Percentiles rank a stretch among this genome's conserved stretches.
These are phyloP conservation scores for Sitta carolinensis DNA, from an alignment of 2,797 vertebrate species.

Conservation along the genomic window DNA sequence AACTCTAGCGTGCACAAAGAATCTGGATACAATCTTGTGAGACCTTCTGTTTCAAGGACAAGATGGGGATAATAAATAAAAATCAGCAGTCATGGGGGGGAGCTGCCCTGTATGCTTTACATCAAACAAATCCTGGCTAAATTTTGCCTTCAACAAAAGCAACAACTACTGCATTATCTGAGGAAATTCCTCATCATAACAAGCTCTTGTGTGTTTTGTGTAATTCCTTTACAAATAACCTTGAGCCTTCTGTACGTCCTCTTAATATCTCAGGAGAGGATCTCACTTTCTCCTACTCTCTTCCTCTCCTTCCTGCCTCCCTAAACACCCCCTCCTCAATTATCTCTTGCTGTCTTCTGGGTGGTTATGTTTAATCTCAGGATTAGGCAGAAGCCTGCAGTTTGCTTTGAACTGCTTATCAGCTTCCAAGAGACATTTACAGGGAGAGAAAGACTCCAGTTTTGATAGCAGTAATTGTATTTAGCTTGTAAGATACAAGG, in stretches of 20 bases:
- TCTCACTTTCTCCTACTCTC: constrained; percentile 6
- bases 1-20: neutral
- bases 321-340: constrained; percentile 31
- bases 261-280: constrained; percentile 71
- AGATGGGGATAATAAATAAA: neutral
- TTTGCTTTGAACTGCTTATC: constrained; percentile 78
- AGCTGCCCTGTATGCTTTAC: neutral
- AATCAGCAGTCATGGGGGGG: neutral
- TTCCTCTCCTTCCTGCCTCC: neutral
- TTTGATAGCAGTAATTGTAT: constrained; percentile 86
- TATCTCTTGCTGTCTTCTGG: constrained; percentile 77
- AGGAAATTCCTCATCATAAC: constrained; percentile 61
- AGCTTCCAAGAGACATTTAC: constrained; percentile 76
- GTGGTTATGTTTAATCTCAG: constrained; percentile 79
- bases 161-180: constrained; percentile 36
- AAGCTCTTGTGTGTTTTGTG: constrained; percentile 48
- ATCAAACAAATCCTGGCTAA: constrained; percentile 47
- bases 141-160: constrained; percentile 55
- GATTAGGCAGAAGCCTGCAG: constrained; percentile 73
- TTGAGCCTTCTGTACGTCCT: constrained; percentile 57
- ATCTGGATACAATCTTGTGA: neutral
- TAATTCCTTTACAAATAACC: constrained; percentile 74
- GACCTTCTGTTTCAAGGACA: constrained; percentile 4
- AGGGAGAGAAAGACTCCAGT: constrained; percentile 77
- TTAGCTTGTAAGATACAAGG: constrained; percentile 78